Base-by-base conservation (phyloP, 2,113 vertebrate species). In the Mustelus asterias region DNA sequence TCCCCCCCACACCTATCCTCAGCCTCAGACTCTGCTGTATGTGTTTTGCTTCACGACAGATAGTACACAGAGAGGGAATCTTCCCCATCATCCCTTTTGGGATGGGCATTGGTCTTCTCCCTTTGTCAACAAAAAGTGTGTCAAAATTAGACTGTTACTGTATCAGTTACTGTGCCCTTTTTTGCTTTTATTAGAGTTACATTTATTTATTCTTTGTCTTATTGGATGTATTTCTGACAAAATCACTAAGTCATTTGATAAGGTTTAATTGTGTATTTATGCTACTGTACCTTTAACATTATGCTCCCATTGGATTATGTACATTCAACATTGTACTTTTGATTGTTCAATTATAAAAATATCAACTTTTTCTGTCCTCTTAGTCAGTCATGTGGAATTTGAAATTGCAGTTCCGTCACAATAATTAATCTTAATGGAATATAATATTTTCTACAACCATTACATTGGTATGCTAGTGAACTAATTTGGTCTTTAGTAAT, bases 361-460 rank as follows among this genome's bases (percentile, higher is more conserved):
- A 83, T 37, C 37, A 41, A 83, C n/a, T 41, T 83, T 83, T 20
- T 83, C 80, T 83, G 80, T 83, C 80, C 41, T 44, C 37, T 83
- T 83, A 41, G 80, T 76, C 26, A 76, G 72, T 83, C 80, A 83
- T 22, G 14, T 83, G 80, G 80, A 44, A 83, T 44, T 83, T 41
- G 80, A 83, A 41, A 83, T 20, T 83, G 18, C 16, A 83, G 41
- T 44, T 83, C n/a, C 18, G 20, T 83, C 41, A 76, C 72, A 76
- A 83, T 83, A 83, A 83, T 83, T 41, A 83, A 83, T 16, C 80
- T 83, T 83, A 41, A 83, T 83, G 80, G 80, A 83, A 44, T 44
- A 83, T 83, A 41, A 83, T 83, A 83, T 83, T 83, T 83, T 83
- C 80, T 83, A 6, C 80, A 41, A 83, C 80, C 80, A 83, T 83